A percentile compares a stretch with the other conserved stretches of the same genome.
Conservation (phyloP, 2,888 invertebrate genomes). For the Chalcis sispes region DNA sequence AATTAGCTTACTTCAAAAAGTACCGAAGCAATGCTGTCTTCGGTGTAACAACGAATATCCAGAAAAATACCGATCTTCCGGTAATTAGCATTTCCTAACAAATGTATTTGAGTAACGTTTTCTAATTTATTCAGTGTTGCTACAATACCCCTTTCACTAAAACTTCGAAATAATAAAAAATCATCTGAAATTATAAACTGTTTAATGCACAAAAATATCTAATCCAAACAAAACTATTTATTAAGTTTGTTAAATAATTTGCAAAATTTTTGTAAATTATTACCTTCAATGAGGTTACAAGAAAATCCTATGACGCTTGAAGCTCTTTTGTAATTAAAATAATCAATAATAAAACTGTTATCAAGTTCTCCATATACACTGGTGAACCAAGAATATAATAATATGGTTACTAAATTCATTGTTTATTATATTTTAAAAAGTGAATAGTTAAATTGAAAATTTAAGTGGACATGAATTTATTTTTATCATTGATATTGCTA, state of each 20-base stretch:
- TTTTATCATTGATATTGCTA: no score
- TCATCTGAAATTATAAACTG: conserved; percentile 42
- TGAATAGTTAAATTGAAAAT: no score
- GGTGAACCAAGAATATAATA: no score
- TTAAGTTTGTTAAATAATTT: neutral
- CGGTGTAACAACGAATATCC: conserved; percentile 2
- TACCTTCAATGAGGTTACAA: conserved; percentile 29
- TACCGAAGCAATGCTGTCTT: neutral
- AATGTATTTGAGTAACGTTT: conserved; percentile 3
- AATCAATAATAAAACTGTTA: conserved; percentile 41
- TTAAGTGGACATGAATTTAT: no score
- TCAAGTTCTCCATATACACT: neutral
- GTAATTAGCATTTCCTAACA: conserved; percentile 1
- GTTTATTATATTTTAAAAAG: no score
- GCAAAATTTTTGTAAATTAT: neutral
- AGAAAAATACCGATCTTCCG: conserved; percentile 33
- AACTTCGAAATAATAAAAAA: conserved; percentile 13
- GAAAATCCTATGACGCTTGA: conserved; percentile 31
- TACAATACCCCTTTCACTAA: conserved; percentile 9
- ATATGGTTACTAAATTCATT: no score
- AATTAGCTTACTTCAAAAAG: conserved; percentile 16
- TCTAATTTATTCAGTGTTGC: conserved; percentile 11
- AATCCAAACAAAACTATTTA: neutral
- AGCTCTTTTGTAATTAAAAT: conserved; percentile 39
- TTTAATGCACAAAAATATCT: conserved; percentile 4